These are phyloP conservation scores for Hippocampus barbouri DNA, from an alignment of 2,113 vertebrate species.

Conservation along the genomic window DNA sequence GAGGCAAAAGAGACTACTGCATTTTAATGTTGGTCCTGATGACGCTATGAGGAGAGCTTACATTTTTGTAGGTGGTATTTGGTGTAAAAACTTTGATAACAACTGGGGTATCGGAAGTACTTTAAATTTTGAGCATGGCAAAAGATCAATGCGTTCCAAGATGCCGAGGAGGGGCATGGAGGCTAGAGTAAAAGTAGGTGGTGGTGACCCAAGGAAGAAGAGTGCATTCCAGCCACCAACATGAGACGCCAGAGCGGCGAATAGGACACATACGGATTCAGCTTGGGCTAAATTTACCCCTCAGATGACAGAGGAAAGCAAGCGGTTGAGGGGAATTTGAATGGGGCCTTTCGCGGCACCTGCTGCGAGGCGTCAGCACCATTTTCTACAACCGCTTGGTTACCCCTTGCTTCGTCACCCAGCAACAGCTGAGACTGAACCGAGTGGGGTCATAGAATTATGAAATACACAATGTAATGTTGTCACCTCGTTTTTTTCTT, in stretches of 20 bases:
- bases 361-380: slow-evolving; percentile 63
- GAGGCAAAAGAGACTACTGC: too few relatives aligned
- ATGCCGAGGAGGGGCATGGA: slow-evolving; percentile 1
- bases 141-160: neutral
- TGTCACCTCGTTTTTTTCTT: neutral
- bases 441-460: slow-evolving; percentile 1
- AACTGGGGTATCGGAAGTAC: neutral
- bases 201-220: slow-evolving; percentile 6
- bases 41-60: too few relatives aligned
- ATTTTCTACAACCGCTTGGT: slow-evolving; percentile 41
- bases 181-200: slow-evolving; percentile 1
- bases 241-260: slow-evolving; percentile 11
- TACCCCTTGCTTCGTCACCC: slow-evolving; percentile 36
- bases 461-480: neutral
- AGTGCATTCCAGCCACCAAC: slow-evolving; percentile 24
- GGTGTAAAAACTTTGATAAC: neutral
- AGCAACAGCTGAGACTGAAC: slow-evolving; percentile 53
- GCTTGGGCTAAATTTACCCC: slow-evolving; percentile 55
- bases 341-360: slow-evolving; percentile 62
- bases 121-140: neutral
- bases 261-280: slow-evolving; percentile 28
- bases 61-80: too few relatives aligned
- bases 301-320: slow-evolving; percentile 42
- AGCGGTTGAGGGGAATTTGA: slow-evolving; percentile 52
- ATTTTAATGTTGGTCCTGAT: too few relatives aligned